Evolutionary conservation across 1,140 invertebrate genomes (phyloP).

Genomic region (Cylas formicarius): DNA sequence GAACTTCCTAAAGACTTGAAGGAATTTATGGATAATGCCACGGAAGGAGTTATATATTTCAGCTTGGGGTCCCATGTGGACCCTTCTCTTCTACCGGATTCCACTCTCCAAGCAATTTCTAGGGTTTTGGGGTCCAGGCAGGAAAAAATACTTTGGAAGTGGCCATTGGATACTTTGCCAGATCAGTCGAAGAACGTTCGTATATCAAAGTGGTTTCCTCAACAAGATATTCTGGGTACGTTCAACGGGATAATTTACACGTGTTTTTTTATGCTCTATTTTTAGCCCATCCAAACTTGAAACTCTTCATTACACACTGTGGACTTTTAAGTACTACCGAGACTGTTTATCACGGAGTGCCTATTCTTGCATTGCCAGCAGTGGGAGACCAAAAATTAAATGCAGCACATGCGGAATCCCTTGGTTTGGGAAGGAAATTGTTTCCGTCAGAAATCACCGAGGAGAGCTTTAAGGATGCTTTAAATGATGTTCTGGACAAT

Average conservation of each 20-base stretch:
- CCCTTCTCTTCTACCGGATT: slow-evolving; percentile 38
- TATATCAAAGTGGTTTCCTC: slow-evolving; percentile 49
- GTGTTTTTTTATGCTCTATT: no score
- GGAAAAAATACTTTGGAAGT: slow-evolving; percentile 52
- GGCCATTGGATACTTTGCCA: slow-evolving; percentile 43
- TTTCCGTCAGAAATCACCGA: no score
- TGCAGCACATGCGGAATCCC: slow-evolving; percentile 41
- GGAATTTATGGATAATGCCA: slow-evolving; percentile 49
- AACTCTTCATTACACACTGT: slow-evolving; percentile 26
- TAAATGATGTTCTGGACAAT: no score
- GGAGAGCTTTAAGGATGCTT: no score
- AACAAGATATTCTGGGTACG: slow-evolving; percentile 53
- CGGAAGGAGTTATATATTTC: slow-evolving; percentile 55
- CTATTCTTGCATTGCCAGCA: slow-evolving; percentile 61
- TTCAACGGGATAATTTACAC: not conserved
- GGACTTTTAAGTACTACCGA: slow-evolving; percentile 63
- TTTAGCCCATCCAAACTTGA: slow-evolving; percentile 25
- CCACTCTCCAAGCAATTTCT: slow-evolving; percentile 39
- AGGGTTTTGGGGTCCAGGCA: slow-evolving; percentile 43
- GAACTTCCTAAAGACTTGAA: slow-evolving; percentile 46
- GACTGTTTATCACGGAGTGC: slow-evolving; percentile 60
- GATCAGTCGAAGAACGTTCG: slow-evolving; percentile 46
- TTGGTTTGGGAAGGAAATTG: slow-evolving; percentile 43
- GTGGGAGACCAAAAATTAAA: slow-evolving; percentile 58
- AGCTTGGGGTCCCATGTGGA: slow-evolving; percentile 47